Evolutionary conservation across 1,140 invertebrate species (phyloP).

Genomic region (Neodiprion virginianus): DNA sequence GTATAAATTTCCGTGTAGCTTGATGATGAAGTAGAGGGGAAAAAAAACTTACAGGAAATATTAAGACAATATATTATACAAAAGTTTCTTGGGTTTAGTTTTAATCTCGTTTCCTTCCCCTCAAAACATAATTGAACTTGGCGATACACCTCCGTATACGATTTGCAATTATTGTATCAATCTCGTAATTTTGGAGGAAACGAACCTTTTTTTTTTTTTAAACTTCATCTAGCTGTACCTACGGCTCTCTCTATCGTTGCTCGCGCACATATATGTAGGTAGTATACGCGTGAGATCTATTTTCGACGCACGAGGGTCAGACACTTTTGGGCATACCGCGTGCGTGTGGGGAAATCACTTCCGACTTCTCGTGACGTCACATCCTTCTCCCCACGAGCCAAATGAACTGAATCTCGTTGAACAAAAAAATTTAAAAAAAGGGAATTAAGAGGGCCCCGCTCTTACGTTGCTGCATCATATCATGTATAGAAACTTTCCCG

Average conservation of each 20-base stretch:
- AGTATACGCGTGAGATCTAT: conserved; percentile 3
- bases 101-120: no score
- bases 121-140: no score
- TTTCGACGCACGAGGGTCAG: neutral
- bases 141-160: no score
- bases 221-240: neutral
- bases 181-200: neutral
- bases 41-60: no score
- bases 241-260: neutral
- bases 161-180: neutral
- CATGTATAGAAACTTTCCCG: neutral
- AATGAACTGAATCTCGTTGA: neutral
- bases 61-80: no score
- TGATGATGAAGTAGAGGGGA: no score
- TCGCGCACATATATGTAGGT: neutral
- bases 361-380: conserved; percentile 11
- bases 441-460: neutral
- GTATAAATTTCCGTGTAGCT: no score
- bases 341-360: conserved; percentile 10
- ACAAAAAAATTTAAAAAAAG: neutral
- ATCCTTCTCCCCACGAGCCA: neutral
- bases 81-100: no score
- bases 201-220: neutral
- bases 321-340: neutral
- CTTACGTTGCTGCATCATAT: neutral